phyloP scores from a whole-genome alignment of 2,113 vertebrate species.

The Helogale parvula region DNA sequence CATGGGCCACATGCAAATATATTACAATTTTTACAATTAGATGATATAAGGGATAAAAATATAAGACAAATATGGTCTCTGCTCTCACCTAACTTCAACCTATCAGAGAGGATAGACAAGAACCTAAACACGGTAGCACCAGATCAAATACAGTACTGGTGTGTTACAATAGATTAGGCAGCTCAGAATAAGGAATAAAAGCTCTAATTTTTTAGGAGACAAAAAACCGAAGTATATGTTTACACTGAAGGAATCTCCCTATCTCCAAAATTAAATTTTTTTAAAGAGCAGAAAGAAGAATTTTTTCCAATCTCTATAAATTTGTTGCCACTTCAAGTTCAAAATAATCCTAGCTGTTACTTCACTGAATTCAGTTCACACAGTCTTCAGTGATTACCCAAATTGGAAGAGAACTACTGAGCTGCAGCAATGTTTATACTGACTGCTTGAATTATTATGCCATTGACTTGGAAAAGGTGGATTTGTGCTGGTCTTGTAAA shows the following conservation, averaged over 20 bases:
- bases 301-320: background rate
- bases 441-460: conserved; percentile 64
- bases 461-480: conserved; percentile 65
- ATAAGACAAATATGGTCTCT: background rate
- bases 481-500: conserved; percentile 64
- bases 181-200: background rate
- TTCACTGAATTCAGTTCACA: conserved; percentile 43
- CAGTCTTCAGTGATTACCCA: conserved; percentile 56
- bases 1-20: background rate
- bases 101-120: background rate
- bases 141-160: background rate
- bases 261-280: background rate
- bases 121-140: background rate
- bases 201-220: background rate
- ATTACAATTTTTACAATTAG: background rate
- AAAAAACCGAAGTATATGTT: background rate
- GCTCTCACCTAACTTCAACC: background rate
- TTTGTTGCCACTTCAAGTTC: conserved; percentile 24
- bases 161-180: background rate
- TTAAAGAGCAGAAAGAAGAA: background rate
- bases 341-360: conserved; percentile 39
- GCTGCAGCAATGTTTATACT: conserved; percentile 63
- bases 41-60: background rate
- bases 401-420: conserved; percentile 61
- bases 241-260: background rate